Conservation (phyloP, 1,140 invertebrate species). For the Bombus turneri region DNA sequence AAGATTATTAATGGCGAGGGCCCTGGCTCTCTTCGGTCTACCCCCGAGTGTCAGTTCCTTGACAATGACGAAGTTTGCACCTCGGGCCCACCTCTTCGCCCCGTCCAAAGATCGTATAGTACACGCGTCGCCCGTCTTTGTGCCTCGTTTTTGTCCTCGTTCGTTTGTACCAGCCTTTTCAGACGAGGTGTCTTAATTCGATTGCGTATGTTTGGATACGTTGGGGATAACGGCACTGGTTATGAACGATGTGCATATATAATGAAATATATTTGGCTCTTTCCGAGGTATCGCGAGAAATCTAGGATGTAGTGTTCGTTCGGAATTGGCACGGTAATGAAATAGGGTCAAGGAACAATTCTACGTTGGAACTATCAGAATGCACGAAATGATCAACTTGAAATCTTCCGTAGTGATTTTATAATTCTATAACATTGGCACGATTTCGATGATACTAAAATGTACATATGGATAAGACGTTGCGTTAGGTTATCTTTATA, state of each 20-base stretch:
- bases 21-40: conserved; percentile 45
- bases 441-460: not conserved
- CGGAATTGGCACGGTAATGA: not conserved
- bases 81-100: conserved; percentile 49
- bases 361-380: too few relatives aligned
- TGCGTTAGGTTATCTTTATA: too few relatives aligned
- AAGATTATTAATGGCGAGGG: conserved; percentile 72
- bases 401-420: too few relatives aligned
- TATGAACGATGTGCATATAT: not conserved
- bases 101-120: not conserved
- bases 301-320: not conserved
- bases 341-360: too few relatives aligned
- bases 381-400: too few relatives aligned
- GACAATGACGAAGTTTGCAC: conserved; percentile 72
- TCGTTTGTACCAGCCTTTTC: too few relatives aligned
- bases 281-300: not conserved
- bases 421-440: too few relatives aligned
- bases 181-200: not conserved
- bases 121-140: conserved; percentile 25
- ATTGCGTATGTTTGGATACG: not conserved
- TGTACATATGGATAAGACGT: not conserved
- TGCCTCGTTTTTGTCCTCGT: conserved; percentile 1
- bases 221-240: not conserved
- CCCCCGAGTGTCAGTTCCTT: conserved; percentile 60
- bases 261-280: too few relatives aligned